Percentiles rank a stretch among this genome's conserved stretches.
Evolutionary conservation across 2,888 invertebrate genomes (phyloP).

Genomic region (Tachystola acroxantha): DNA sequence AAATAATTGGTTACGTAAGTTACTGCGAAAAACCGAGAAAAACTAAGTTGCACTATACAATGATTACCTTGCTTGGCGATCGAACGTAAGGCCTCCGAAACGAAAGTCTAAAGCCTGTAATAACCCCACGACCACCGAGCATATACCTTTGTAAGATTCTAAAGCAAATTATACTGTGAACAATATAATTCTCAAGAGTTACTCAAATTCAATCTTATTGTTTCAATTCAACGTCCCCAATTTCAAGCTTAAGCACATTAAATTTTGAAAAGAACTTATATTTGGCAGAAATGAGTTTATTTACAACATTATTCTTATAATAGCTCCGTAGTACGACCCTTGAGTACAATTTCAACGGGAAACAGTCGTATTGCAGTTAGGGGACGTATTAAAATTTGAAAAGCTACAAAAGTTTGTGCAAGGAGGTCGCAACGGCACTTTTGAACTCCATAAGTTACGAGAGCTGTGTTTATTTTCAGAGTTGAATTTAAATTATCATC

Average conservation of each 20-base stretch:
- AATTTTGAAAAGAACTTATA: not conserved
- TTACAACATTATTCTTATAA: conserved; percentile 62
- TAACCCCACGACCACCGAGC: too few relatives aligned
- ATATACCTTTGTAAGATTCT: too few relatives aligned
- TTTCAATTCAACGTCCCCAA: not conserved
- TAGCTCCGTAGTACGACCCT: conserved; percentile 46
- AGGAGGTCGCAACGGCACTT: conserved; percentile 40
- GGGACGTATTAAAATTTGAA: conserved; percentile 67
- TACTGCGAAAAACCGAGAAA: too few relatives aligned
- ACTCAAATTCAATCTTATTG: too few relatives aligned
- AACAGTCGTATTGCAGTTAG: conserved; percentile 62
- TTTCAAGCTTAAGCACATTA: not conserved
- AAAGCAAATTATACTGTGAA: too few relatives aligned
- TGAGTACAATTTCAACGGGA: conserved; percentile 53
- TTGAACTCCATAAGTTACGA: conserved; percentile 20
- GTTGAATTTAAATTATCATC: conserved; percentile 1
- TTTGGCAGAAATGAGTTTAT: conserved; percentile 39
- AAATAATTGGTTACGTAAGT: too few relatives aligned
- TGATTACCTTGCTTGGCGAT: too few relatives aligned
- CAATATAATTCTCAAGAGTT: not conserved
- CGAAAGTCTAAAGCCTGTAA: too few relatives aligned
- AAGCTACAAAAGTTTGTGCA: conserved; percentile 46
- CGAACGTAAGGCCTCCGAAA: too few relatives aligned
- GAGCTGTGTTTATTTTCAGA: too few relatives aligned
- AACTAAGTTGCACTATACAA: too few relatives aligned